Evolutionary conservation across 2,113 vertebrate species (phyloP).

Genomic region (Cisticola juncidis): DNA sequence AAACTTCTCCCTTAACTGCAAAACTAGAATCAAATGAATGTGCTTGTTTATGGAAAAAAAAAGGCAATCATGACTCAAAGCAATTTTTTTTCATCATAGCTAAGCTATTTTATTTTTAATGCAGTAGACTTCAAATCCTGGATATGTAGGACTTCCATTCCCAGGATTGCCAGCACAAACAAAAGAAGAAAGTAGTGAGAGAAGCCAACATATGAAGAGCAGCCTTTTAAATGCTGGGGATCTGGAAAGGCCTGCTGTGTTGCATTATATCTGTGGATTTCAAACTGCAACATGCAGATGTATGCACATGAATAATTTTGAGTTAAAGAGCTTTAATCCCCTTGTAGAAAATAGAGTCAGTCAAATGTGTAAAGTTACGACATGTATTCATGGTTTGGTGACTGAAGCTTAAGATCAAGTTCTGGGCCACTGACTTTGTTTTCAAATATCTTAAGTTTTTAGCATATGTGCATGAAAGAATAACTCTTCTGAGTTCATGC

Average conservation of each 20-base stretch:
- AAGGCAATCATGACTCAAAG: background rate
- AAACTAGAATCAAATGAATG: background rate
- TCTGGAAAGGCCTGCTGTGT: slow-evolving; percentile 24
- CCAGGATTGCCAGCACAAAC: background rate
- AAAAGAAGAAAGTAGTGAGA: slow-evolving; percentile 20
- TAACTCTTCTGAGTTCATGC: background rate
- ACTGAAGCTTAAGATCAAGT: background rate
- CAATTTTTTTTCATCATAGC: background rate
- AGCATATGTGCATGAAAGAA: background rate
- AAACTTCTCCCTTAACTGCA: background rate
- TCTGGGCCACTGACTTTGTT: background rate
- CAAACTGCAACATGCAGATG: slow-evolving; percentile 12
- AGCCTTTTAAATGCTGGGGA: slow-evolving; percentile 10
- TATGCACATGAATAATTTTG: slow-evolving; percentile 46
- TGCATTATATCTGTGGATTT: background rate
- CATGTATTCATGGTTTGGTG: background rate
- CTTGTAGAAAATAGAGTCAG: slow-evolving; percentile 35
- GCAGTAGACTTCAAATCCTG: background rate
- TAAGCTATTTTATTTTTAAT: background rate
- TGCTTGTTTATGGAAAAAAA: background rate
- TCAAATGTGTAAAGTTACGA: slow-evolving; percentile 35
- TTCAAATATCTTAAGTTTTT: background rate
- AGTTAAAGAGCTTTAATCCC: slow-evolving; percentile 10
- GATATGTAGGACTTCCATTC: background rate
- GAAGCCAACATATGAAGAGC: background rate